These are phyloP conservation scores for Benitochromis conjunctus DNA, from an alignment of 2,113 vertebrate genomes.

Conservation along the genomic window DNA sequence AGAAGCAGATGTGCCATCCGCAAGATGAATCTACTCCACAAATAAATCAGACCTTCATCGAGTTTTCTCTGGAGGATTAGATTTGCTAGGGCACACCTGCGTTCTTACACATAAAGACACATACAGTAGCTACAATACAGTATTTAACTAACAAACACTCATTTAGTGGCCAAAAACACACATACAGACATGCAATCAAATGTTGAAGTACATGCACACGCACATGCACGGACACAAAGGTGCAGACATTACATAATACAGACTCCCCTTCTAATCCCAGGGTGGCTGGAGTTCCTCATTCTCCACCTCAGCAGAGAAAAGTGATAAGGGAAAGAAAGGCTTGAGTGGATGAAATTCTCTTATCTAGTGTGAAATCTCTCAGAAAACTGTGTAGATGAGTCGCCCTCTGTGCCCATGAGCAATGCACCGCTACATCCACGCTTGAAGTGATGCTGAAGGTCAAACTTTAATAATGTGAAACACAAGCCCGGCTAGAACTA, in stretches of 20 bases:
- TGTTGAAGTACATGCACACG: background rate
- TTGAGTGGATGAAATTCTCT: conserved; percentile 10
- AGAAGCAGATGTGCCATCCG: conserved; percentile 53
- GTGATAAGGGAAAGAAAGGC: background rate
- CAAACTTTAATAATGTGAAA: conserved; percentile 12
- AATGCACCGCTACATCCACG: background rate
- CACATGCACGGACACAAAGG: background rate
- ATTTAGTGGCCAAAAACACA: background rate
- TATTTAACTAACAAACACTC: conserved; percentile 1
- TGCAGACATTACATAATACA: conserved; percentile 9
- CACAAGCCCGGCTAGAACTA: background rate
- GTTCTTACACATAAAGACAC: conserved; percentile 26
- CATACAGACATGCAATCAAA: background rate
- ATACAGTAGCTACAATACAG: conserved; percentile 28
- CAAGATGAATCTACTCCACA: conserved; percentile 63
- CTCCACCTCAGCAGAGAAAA: background rate
- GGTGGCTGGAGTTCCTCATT: background rate
- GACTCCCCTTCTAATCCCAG: background rate
- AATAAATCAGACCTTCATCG: conserved; percentile 56
- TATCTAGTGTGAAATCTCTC: conserved; percentile 48
- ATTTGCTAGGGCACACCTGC: conserved; percentile 67
- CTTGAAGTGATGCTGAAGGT: conserved; percentile 32
- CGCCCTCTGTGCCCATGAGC: background rate
- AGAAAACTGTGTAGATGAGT: conserved; percentile 29
- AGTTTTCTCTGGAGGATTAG: conserved; percentile 41